Evolutionary conservation across 2,797 vertebrate genomes (phyloP).

Genomic region (Apogon hyalosoma): DNA sequence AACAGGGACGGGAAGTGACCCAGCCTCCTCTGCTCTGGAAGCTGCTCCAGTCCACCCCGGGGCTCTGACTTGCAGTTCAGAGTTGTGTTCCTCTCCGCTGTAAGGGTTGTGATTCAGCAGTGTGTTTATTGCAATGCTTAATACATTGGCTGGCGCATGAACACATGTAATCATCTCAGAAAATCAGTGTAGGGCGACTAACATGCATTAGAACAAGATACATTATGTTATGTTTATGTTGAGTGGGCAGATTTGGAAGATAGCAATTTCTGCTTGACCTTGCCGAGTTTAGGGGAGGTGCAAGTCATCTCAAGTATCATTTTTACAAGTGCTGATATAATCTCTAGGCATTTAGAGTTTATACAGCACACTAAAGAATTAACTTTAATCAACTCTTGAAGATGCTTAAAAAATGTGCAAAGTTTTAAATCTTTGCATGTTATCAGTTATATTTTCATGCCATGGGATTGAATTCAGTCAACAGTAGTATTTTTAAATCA

Average conservation of each 20-base stretch:
- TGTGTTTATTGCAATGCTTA: slow-evolving; percentile 9
- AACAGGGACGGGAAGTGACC: slow-evolving; percentile 74
- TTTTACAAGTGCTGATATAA: slow-evolving; percentile 63
- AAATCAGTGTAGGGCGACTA: background rate
- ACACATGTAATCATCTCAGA: background rate
- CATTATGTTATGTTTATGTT: slow-evolving; percentile 2
- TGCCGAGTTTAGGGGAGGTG: slow-evolving; percentile 56
- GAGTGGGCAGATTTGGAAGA: slow-evolving; percentile 27
- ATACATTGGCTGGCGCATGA: background rate
- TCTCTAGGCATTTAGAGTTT: slow-evolving; percentile 47
- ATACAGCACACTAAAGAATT: slow-evolving; percentile 45
- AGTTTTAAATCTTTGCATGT: slow-evolving; percentile 48
- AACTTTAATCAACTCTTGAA: slow-evolving; percentile 58
- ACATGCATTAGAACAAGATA: background rate
- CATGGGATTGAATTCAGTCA: background rate
- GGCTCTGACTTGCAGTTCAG: slow-evolving; percentile 58
- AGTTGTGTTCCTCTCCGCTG: slow-evolving; percentile 57
- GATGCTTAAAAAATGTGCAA: slow-evolving; percentile 21
- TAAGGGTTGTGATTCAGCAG: slow-evolving; percentile 34
- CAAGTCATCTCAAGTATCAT: slow-evolving; percentile 49
- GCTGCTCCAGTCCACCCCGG: slow-evolving; percentile 44
- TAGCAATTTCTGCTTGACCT: slow-evolving; percentile 43
- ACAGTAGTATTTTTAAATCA: slow-evolving; percentile 31
- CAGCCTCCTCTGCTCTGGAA: slow-evolving; percentile 51
- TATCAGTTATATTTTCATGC: background rate